Evolutionary conservation across 2,888 invertebrate species (phyloP).

Genomic region (Aporophyla lueneburgensis): DNA sequence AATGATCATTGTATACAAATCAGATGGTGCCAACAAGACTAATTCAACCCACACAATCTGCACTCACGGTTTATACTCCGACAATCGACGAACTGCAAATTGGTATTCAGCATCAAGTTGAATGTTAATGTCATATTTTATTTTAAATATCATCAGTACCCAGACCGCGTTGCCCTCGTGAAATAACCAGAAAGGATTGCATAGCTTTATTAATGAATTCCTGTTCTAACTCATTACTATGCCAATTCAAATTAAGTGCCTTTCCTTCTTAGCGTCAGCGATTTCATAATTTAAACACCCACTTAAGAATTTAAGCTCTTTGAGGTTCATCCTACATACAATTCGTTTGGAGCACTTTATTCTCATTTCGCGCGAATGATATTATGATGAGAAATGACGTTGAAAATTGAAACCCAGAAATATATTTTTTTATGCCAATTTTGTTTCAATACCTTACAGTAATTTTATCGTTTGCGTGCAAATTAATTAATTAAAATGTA

Average conservation of each 20-base stretch:
- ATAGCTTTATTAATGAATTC: slow-evolving; percentile 59
- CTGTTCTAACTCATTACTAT: slow-evolving; percentile 63
- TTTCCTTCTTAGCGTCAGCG: slow-evolving; percentile 56
- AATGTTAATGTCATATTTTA: slow-evolving; percentile 64
- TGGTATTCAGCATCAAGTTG: slow-evolving; percentile 61
- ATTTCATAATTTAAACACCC: slow-evolving; percentile 64
- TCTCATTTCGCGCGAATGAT: slow-evolving; percentile 13
- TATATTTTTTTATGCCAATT: slow-evolving; percentile 1
- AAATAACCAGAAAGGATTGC: slow-evolving; percentile 62
- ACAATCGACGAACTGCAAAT: slow-evolving; percentile 65
- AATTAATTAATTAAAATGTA: slow-evolving; percentile 51
- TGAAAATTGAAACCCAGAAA: background rate
- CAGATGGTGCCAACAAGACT: slow-evolving; percentile 77
- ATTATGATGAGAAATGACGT: slow-evolving; percentile 11
- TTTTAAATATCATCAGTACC: slow-evolving; percentile 56
- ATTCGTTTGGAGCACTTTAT: slow-evolving; percentile 39
- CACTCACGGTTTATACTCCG: slow-evolving; percentile 66
- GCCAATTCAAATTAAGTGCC: slow-evolving; percentile 57
- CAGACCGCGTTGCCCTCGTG: slow-evolving; percentile 39
- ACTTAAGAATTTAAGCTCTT: slow-evolving; percentile 51
- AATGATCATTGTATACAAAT: slow-evolving; percentile 91
- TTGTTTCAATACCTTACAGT: slow-evolving; percentile 17
- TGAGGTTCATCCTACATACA: slow-evolving; percentile 29
- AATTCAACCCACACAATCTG: slow-evolving; percentile 76
- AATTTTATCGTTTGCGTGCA: slow-evolving; percentile 17